These are phyloP conservation scores for Anodontia alba DNA, from an alignment of 2,888 invertebrate genomes.

Conservation along the genomic window DNA sequence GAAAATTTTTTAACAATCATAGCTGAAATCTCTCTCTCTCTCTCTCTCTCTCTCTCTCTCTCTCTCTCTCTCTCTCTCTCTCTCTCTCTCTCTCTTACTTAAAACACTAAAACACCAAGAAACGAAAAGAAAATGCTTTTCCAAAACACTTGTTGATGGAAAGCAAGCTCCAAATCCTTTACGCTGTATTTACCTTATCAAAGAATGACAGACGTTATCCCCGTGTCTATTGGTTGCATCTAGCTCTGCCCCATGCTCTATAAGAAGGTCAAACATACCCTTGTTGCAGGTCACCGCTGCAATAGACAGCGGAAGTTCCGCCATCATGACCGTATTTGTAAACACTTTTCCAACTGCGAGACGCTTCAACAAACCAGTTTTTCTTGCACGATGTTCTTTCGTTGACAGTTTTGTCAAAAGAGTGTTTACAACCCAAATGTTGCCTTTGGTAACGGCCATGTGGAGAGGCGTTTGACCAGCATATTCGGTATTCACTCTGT, in stretches of 20 bases:
- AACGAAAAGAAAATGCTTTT: too few relatives aligned
- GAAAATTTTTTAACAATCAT: too few relatives aligned
- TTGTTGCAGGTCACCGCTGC: conserved; percentile 64
- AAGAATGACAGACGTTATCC: conserved; percentile 61
- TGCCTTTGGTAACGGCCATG: conserved; percentile 64
- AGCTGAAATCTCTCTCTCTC: too few relatives aligned
- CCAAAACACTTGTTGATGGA: too few relatives aligned
- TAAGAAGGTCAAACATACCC: conserved; percentile 55
- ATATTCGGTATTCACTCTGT: conserved; percentile 50
- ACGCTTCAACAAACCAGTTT: conserved; percentile 39
- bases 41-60: too few relatives aligned
- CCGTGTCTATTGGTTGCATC: conserved; percentile 53
- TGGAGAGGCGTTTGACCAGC: conserved; percentile 66
- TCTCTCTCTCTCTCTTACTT: too few relatives aligned
- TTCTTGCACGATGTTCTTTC: conserved; percentile 36
- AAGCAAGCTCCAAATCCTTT: too few relatives aligned
- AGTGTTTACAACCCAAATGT: conserved; percentile 36
- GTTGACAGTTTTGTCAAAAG: conserved; percentile 35
- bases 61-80: too few relatives aligned
- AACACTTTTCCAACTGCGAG: conserved; percentile 54
- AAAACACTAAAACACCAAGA: too few relatives aligned
- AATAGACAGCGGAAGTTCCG: conserved; percentile 63
- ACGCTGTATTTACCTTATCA: conserved; percentile 63
- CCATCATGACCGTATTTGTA: conserved; percentile 68
- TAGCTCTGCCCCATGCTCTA: conserved; percentile 58